phyloP scores from a whole-genome alignment of 2,797 vertebrate species.

The Pipistrellus kuhlii region DNA sequence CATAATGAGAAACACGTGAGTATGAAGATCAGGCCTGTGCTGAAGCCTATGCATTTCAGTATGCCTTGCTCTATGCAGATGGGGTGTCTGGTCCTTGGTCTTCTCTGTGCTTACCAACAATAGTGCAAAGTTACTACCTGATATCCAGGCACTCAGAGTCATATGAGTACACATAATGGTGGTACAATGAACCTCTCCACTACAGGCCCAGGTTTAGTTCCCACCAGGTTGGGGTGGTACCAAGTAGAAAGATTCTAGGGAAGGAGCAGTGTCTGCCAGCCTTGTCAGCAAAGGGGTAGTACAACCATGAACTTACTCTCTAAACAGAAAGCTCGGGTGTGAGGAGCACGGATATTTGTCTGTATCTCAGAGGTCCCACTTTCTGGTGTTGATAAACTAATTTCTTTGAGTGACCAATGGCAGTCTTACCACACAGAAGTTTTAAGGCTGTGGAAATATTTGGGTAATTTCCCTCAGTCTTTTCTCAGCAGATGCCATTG shows the following conservation, averaged over 20 bases:
- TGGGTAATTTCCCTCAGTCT: not conserved
- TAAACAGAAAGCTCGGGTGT: not conserved
- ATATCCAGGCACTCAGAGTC: not conserved
- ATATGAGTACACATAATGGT: too few species aligned
- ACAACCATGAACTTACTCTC: rapidly evolving
- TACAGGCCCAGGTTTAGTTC: rapidly evolving
- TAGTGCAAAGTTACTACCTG: not conserved
- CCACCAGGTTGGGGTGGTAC: not conserved
- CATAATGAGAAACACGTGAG: not conserved
- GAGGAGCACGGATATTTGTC: not conserved
- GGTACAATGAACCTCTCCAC: not conserved
- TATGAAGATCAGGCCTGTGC: not conserved
- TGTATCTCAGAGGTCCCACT: not conserved
- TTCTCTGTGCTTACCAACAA: not conserved
- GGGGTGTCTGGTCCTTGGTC: not conserved
- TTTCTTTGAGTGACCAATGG: not conserved
- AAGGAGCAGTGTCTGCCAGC: not conserved
- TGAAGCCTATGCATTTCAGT: not conserved
- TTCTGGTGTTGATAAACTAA: not conserved
- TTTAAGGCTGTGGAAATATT: not conserved
- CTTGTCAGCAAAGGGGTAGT: not conserved
- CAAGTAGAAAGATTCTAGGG: not conserved
- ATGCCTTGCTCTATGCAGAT: not conserved
- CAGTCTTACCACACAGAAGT: not conserved
- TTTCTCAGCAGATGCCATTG: not conserved